phyloP scores from a whole-genome alignment of 2,888 invertebrate genomes.

The Zhuqinia jingwanae region DNA sequence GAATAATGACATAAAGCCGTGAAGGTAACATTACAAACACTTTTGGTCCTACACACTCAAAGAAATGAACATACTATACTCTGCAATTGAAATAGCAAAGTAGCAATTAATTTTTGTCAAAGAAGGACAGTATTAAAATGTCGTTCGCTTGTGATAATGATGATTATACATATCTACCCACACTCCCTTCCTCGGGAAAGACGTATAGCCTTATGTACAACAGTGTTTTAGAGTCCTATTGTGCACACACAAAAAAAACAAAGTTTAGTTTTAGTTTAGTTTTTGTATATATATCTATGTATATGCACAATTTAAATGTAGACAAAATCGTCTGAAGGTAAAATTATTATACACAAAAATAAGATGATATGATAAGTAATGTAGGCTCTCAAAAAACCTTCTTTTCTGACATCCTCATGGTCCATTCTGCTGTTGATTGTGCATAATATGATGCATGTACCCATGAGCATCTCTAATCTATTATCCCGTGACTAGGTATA shows the following conservation, averaged over 20 bases:
- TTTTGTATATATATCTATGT: too few species aligned
- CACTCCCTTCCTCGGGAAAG: background rate
- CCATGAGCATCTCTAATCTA: too few species aligned
- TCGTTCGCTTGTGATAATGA: background rate
- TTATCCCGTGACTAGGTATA: too few species aligned
- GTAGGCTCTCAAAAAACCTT: background rate
- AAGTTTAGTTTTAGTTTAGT: too few species aligned
- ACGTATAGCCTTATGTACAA: background rate
- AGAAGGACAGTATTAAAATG: slow-evolving; percentile 38
- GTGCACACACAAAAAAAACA: too few species aligned
- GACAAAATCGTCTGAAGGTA: too few species aligned
- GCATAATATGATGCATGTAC: too few species aligned
- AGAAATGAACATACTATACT: slow-evolving; percentile 13
- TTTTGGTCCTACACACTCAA: background rate
- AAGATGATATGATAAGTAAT: too few species aligned
- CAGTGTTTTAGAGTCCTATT: background rate
- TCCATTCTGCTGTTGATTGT: too few species aligned
- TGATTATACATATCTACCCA: background rate
- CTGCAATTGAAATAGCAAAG: background rate
- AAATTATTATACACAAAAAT: too few species aligned
- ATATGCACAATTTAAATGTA: too few species aligned
- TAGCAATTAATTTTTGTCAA: slow-evolving; percentile 24
- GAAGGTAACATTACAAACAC: slow-evolving; percentile 44
- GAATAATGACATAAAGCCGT: slow-evolving; percentile 17
- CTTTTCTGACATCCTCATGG: too few species aligned